phyloP scores from a whole-genome alignment of 1,140 invertebrate genomes.

The Cyclina sinensis region DNA sequence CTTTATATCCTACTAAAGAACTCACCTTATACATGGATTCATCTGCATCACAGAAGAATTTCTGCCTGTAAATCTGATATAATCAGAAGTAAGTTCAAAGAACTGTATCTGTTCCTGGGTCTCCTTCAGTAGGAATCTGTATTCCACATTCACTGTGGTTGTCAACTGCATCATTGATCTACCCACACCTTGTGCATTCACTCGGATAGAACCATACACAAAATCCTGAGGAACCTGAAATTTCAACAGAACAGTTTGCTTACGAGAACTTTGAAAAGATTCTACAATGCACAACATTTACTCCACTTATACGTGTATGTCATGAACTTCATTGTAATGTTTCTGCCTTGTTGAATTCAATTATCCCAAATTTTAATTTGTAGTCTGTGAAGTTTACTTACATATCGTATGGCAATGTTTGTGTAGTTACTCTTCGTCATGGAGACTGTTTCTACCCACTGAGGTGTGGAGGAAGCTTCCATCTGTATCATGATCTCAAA shows the following conservation, averaged over 20 bases:
- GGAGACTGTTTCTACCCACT: slow-evolving; percentile 70
- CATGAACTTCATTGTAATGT: no score
- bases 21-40: slow-evolving; percentile 83
- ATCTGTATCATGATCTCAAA: slow-evolving; percentile 93
- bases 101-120: slow-evolving; percentile 88
- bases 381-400: slow-evolving; percentile 71
- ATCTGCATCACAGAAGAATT: slow-evolving; percentile 95
- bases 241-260: no score
- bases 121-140: slow-evolving; percentile 93
- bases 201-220: slow-evolving; percentile 96
- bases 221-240: slow-evolving; percentile 88
- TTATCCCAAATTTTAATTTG: no score
- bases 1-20: neutral
- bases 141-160: slow-evolving; percentile 98
- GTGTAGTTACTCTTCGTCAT: slow-evolving; percentile 80
- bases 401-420: slow-evolving; percentile 72
- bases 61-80: slow-evolving; percentile 92
- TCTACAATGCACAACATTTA: no score
- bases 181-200: slow-evolving; percentile 95
- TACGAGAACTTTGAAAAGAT: no score
- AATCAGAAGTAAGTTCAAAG: slow-evolving; percentile 91
- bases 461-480: slow-evolving; percentile 93
- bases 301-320: no score
- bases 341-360: no score
- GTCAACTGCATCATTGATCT: slow-evolving; percentile 93